A percentile compares a stretch with the other conserved stretches of the same genome.
phyloP scores from a whole-genome alignment of 2,888 invertebrate genomes.

The Arctia plantaginis region DNA sequence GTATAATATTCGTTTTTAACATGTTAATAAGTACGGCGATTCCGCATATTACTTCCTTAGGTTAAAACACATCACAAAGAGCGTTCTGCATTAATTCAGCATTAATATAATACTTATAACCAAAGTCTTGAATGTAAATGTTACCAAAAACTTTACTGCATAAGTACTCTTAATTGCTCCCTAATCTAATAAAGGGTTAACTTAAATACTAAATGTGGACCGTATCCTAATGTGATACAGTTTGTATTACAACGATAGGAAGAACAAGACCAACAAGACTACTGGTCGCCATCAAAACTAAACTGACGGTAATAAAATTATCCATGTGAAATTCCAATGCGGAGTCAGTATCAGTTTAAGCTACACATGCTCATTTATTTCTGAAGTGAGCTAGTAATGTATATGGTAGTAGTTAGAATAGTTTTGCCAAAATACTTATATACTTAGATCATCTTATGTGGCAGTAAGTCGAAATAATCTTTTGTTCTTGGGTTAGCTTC shows the following conservation, averaged over 20 bases:
- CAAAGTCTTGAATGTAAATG: slow-evolving; percentile 45
- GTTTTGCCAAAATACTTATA: slow-evolving; percentile 42
- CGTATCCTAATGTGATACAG: slow-evolving; percentile 36
- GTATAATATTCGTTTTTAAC: neutral
- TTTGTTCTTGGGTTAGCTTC: slow-evolving; percentile 2
- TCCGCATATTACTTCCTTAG: neutral
- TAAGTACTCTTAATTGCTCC: slow-evolving; percentile 47
- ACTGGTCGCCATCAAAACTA: slow-evolving; percentile 67
- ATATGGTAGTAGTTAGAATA: slow-evolving; percentile 51
- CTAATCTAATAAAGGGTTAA: slow-evolving; percentile 37
- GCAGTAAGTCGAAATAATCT: slow-evolving; percentile 42
- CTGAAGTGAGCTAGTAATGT: slow-evolving; percentile 53
- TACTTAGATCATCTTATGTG: slow-evolving; percentile 36
- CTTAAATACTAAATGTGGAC: slow-evolving; percentile 33
- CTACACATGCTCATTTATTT: slow-evolving; percentile 49
- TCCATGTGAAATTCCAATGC: slow-evolving; percentile 65
- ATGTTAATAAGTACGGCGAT: neutral
- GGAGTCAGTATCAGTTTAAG: slow-evolving; percentile 50
- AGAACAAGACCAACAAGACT: slow-evolving; percentile 56
- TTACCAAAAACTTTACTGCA: slow-evolving; percentile 40
- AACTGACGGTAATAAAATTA: slow-evolving; percentile 66
- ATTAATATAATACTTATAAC: slow-evolving; percentile 39
- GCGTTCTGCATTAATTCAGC: slow-evolving; percentile 33
- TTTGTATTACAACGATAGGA: slow-evolving; percentile 36
- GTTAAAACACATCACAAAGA: neutral